phyloP scores from a whole-genome alignment of 2,113 vertebrate genomes.

The Formicarius rufipectus region DNA sequence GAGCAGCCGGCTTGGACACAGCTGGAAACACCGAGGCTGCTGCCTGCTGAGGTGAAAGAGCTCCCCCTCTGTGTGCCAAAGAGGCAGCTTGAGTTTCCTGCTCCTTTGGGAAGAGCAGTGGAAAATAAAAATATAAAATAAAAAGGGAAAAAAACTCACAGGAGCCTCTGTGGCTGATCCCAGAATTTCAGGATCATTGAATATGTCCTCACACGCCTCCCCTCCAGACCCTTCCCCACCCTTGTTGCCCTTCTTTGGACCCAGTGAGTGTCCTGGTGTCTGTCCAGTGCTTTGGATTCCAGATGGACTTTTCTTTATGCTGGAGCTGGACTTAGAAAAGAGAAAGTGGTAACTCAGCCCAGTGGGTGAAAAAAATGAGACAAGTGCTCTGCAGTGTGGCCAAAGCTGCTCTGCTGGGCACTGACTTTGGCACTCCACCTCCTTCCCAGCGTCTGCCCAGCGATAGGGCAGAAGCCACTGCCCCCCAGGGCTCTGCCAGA shows the following conservation, averaged over 20 bases:
- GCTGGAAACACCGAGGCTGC: background rate
- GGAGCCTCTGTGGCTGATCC: background rate
- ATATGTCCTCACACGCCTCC: background rate
- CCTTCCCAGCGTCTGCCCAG: fast-evolving
- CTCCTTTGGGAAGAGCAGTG: background rate
- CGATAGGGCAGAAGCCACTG: background rate
- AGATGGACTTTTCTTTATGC: background rate
- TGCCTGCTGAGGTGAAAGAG: background rate
- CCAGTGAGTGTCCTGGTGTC: background rate
- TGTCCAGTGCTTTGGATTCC: background rate
- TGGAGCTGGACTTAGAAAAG: background rate
- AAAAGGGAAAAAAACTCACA: no score
- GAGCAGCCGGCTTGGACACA: background rate
- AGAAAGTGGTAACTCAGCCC: background rate
- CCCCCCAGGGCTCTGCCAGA: background rate
- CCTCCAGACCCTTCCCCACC: background rate
- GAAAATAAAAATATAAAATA: background rate
- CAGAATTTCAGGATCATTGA: background rate
- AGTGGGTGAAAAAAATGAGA: background rate
- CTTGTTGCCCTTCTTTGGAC: background rate
- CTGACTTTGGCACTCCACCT: fast-evolving
- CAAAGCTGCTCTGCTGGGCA: background rate
- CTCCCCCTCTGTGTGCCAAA: background rate
- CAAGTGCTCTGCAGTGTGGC: background rate
- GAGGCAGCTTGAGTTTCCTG: background rate